Evolutionary conservation across 2,113 vertebrate genomes (phyloP).

Genomic region (Heterotilapia buettikoferi): DNA sequence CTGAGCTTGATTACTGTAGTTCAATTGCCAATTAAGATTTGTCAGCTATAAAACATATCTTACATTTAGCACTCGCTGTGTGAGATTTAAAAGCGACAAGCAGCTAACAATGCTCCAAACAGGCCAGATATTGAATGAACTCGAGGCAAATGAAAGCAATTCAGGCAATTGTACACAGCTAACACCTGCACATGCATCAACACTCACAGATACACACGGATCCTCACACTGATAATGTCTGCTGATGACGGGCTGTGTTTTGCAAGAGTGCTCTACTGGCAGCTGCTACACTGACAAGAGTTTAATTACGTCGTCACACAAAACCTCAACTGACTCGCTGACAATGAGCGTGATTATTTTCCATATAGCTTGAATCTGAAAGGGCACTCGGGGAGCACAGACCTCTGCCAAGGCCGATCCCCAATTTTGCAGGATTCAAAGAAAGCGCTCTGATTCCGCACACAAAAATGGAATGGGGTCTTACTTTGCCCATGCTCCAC

Average conservation of each 20-base stretch:
- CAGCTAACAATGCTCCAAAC: background rate
- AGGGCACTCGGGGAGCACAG: background rate
- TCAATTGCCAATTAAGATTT: slow-evolving; percentile 23
- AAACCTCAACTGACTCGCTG: background rate
- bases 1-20: background rate
- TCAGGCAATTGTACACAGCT: slow-evolving; percentile 11
- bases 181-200: background rate
- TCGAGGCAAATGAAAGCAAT: slow-evolving; percentile 24
- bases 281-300: slow-evolving; percentile 12
- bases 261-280: slow-evolving; percentile 23
- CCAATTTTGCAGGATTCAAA: background rate
- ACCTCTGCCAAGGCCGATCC: background rate
- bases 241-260: slow-evolving; percentile 33
- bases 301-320: background rate
- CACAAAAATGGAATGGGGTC: background rate
- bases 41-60: background rate
- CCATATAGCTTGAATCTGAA: background rate
- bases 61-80: background rate
- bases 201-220: background rate
- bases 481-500: background rate
- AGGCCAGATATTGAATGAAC: slow-evolving; percentile 9
- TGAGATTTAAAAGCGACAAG: background rate
- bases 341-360: background rate
- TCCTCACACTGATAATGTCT: slow-evolving; percentile 4
- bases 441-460: background rate